Conservation (phyloP, 1,140 invertebrate genomes). For the Acromyrmex echinatior region DNA sequence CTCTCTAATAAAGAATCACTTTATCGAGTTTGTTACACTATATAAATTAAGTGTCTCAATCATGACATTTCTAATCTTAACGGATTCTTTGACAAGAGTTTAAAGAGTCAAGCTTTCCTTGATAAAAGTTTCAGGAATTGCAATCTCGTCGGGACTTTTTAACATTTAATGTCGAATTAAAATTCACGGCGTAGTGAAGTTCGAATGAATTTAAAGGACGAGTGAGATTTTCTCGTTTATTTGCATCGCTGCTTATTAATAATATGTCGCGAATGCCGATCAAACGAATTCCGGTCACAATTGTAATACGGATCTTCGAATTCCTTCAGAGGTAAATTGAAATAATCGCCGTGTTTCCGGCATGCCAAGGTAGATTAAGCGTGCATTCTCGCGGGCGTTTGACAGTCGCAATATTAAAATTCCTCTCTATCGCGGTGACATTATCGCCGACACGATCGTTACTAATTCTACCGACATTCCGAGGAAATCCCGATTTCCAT, state of each 20-base stretch:
- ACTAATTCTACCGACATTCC: constrained; percentile 54
- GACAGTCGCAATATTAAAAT: constrained; percentile 59
- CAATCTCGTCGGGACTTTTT: background rate
- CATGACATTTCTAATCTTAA: background rate
- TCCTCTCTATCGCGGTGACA: constrained; percentile 44
- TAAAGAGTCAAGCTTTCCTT: background rate
- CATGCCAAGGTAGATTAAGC: constrained; percentile 41
- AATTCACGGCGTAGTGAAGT: constrained; percentile 3
- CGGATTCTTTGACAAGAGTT: background rate
- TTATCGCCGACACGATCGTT: constrained; percentile 52
- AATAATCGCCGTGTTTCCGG: constrained; percentile 38
- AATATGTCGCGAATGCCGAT: constrained; percentile 13
- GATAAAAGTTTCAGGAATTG: constrained; percentile 20
- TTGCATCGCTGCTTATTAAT: constrained; percentile 37
- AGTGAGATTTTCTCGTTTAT: background rate
- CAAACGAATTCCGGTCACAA: constrained; percentile 14
- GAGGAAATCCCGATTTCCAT: constrained; percentile 60
- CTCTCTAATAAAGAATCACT: constrained; percentile 3
- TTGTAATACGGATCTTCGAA: constrained; percentile 19
- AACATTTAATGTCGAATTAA: constrained; percentile 50
- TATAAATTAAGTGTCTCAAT: background rate
- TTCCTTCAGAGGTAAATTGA: constrained; percentile 45
- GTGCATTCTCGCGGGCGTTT: constrained; percentile 37
- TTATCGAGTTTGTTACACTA: background rate
- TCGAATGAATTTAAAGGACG: constrained; percentile 31